Base-by-base conservation (phyloP, 2,888 invertebrate species). In the Eledone cirrhosa region DNA sequence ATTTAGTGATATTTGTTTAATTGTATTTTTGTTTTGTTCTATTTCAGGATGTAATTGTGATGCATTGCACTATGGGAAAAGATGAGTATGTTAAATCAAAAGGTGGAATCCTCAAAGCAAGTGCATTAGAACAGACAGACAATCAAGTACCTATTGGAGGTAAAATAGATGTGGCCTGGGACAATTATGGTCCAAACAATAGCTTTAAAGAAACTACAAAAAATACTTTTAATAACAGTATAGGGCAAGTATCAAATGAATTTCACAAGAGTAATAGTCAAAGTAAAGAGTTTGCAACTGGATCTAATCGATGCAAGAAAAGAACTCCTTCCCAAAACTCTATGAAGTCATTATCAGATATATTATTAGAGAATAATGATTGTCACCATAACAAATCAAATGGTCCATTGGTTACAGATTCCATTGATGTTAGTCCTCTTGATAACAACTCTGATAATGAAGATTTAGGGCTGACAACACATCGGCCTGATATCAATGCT, bases 381-480 rank as follows among this genome's bases (percentile, higher is more conserved):
- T 29, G 22, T 72, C 41, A 41, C 41, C 41, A 8, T 41, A 11
- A 41, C 41, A 72, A 31, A 72, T n/a, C 33, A 72, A 41, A 72
- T 41, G 41, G 33, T 2, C 41, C 72, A 31, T 31, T 33, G 33
- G 13, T 41, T 13, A 33, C 13, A 13, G 72, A 72, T 11, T n/a
- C 41, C 22, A 41, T 24, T 41, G n/a, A 31, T 1, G 41, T 72
- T 14, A 29, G 33, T n/a, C 72, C 72, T 74, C 63, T 82, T n/a
- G 80, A 78, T 16, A 76, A 74, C 59, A 76, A 74, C 59, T 77
- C 79, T 31, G 81, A 82, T 31, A 81, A 77, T 29, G 77, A 83
- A 48, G 84, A 84, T 27, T 81, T 87, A 24, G 87, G 86, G 77
- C 80, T 87, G 29, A 82, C 84, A 22, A 87, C 88, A n/a, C 87